A percentile compares a stretch with the other conserved stretches of the same genome.
phyloP scores from a whole-genome alignment of 2,797 vertebrate species.

The Thaleichthys pacificus region DNA sequence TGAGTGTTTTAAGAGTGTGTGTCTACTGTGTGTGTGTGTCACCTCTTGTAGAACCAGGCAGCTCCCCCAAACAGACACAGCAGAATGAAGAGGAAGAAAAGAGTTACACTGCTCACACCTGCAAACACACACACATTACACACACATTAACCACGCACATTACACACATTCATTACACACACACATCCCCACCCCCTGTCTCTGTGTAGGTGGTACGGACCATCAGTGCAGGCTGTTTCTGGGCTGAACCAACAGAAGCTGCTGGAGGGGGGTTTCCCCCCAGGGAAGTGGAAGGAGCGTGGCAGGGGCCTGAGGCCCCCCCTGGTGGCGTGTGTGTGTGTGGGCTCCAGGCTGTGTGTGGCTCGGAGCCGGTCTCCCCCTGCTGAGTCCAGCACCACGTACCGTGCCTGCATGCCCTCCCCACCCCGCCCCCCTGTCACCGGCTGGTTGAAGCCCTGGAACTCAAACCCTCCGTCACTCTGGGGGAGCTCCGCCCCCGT shows the following conservation, averaged over 20 bases:
- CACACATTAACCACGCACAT: not conserved
- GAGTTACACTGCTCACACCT: conserved; percentile 12
- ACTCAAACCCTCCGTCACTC: conserved; percentile 65
- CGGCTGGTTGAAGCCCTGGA: conserved; percentile 79
- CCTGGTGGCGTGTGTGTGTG: conserved; percentile 57
- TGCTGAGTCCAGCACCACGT: conserved; percentile 81
- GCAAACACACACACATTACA: not conserved
- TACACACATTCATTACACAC: not conserved
- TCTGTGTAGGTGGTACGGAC: not conserved
- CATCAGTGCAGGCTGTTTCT: conserved; percentile 7
- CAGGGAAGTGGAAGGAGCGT: conserved; percentile 7
- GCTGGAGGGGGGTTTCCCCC: conserved; percentile 13
- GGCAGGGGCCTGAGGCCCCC: not conserved
- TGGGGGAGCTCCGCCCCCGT: conserved; percentile 69
- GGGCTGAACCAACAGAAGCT: conserved; percentile 15
- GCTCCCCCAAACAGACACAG: conserved; percentile 2
- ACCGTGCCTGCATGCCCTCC: conserved; percentile 66
- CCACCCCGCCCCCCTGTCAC: conserved; percentile 59
- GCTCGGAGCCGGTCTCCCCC: conserved; percentile 57
- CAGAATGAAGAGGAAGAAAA: conserved; percentile 20
- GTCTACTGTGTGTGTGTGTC: not conserved
- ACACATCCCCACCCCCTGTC: not conserved
- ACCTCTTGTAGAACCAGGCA: not conserved
- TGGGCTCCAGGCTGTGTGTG: conserved; percentile 67
- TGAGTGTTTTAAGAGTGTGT: not conserved